A percentile compares a stretch with the other conserved stretches of the same genome.
Evolutionary conservation across 2,113 vertebrate genomes (phyloP).

Genomic region (Centrocercus urophasianus): DNA sequence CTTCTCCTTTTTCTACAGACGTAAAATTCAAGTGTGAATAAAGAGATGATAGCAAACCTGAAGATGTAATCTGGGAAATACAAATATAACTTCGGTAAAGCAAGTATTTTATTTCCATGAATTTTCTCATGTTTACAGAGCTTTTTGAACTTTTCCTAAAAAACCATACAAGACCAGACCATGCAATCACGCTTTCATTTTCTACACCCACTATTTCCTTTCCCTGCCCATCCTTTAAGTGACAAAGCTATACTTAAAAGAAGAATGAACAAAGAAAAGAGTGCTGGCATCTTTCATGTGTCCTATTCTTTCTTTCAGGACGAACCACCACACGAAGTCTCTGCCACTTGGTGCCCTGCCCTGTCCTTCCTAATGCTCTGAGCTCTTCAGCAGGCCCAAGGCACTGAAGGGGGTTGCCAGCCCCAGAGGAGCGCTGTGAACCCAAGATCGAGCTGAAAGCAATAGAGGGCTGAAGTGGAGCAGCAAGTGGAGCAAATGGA

Average conservation of each 20-base stretch:
- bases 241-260: background rate
- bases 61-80: background rate
- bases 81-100: background rate
- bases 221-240: background rate
- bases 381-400: background rate
- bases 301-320: background rate
- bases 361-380: background rate
- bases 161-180: background rate
- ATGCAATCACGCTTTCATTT: background rate
- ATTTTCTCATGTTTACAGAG: background rate
- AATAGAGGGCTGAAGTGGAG: background rate
- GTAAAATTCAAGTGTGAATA: background rate
- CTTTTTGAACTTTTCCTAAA: conserved; percentile 1
- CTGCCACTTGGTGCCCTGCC: background rate
- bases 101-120: background rate
- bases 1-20: background rate
- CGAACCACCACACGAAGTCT: background rate
- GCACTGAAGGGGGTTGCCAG: accelerated
- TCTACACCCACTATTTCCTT: conserved; percentile 33
- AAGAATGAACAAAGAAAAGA: background rate
- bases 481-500: too few relatives aligned
- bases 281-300: background rate
- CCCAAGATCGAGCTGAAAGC: background rate
- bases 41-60: background rate
- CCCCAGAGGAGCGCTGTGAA: background rate